A percentile compares a stretch with the other conserved stretches of the same genome.
Conservation (phyloP, 2,113 vertebrate species). For the Leucopternis melanops region DNA sequence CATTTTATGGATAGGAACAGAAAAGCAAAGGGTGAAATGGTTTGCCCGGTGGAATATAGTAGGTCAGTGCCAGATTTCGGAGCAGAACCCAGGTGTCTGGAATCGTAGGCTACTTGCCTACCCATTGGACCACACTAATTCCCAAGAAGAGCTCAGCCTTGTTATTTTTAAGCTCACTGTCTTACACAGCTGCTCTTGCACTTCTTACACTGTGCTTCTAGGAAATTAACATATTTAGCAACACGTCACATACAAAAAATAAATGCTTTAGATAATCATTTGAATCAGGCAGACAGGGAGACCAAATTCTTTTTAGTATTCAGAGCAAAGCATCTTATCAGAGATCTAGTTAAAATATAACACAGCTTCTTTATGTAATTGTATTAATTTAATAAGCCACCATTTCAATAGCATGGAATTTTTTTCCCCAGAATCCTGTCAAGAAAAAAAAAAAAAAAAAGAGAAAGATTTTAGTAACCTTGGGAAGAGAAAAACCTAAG, state of each 20-base stretch:
- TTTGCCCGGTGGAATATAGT: background rate
- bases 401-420: background rate
- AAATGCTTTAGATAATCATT: slow-evolving; percentile 35
- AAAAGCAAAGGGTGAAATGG: background rate
- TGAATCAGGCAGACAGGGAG: background rate
- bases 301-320: slow-evolving; percentile 24
- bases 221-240: slow-evolving; percentile 51
- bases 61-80: background rate
- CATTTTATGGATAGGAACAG: background rate
- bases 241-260: slow-evolving; percentile 32
- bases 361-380: slow-evolving; percentile 22
- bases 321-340: slow-evolving; percentile 2
- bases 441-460: background rate
- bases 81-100: slow-evolving; percentile 44
- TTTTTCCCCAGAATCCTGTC: background rate
- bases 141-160: slow-evolving; percentile 37
- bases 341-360: slow-evolving; percentile 32
- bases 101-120: slow-evolving; percentile 25
- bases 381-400: slow-evolving; percentile 12
- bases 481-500: background rate
- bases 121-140: slow-evolving; percentile 44
- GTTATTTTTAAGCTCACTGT: slow-evolving; percentile 36
- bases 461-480: background rate
- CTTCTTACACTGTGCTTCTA: slow-evolving; percentile 33
- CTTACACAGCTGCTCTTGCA: slow-evolving; percentile 50